These are phyloP conservation scores for Drosophila sulfurigaster DNA, from an alignment of 1,140 invertebrate species.

Conservation along the genomic window DNA sequence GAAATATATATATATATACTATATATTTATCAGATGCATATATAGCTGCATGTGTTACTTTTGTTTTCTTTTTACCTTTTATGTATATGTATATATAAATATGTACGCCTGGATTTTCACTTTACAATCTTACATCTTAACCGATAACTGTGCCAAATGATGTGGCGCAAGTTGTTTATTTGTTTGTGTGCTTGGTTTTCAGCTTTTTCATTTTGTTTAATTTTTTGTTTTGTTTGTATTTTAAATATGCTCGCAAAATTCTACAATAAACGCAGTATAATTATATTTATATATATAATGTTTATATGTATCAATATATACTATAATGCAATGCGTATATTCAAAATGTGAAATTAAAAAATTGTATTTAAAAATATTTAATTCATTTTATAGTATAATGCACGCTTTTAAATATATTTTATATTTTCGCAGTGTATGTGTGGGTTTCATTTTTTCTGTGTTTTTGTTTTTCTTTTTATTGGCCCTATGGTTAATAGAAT, in stretches of 20 bases:
- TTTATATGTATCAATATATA: conserved; percentile 59
- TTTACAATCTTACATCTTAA: conserved; percentile 80
- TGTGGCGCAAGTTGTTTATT: conserved; percentile 37
- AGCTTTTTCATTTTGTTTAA: conserved; percentile 39
- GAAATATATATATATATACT: conserved; percentile 42
- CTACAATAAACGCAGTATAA: conserved; percentile 70
- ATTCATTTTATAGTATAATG: conserved; percentile 53
- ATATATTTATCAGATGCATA: conserved; percentile 69
- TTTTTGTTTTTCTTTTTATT: conserved; percentile 17
- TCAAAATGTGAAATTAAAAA: conserved; percentile 80
- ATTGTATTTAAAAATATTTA: conserved; percentile 77
- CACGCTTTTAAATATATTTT: conserved; percentile 34
- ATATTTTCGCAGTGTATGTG: conserved; percentile 31
- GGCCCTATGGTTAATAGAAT: conserved; percentile 62
- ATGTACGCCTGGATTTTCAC: conserved; percentile 76
- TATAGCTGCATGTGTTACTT: conserved; percentile 67
- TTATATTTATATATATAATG: conserved; percentile 44
- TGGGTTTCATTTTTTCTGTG: conserved; percentile 5
- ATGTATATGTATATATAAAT: conserved; percentile 74
- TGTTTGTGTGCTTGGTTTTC: conserved; percentile 55
- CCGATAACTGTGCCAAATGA: conserved; percentile 57
- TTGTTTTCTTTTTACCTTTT: conserved; percentile 25
- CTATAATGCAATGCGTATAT: conserved; percentile 72
- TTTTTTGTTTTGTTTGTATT: conserved; percentile 38
- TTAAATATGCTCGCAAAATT: conserved; percentile 75